A percentile compares a stretch with the other conserved stretches of the same genome.
Conservation (phyloP, 2,888 invertebrate species). For the Napeogenes sylphis region DNA sequence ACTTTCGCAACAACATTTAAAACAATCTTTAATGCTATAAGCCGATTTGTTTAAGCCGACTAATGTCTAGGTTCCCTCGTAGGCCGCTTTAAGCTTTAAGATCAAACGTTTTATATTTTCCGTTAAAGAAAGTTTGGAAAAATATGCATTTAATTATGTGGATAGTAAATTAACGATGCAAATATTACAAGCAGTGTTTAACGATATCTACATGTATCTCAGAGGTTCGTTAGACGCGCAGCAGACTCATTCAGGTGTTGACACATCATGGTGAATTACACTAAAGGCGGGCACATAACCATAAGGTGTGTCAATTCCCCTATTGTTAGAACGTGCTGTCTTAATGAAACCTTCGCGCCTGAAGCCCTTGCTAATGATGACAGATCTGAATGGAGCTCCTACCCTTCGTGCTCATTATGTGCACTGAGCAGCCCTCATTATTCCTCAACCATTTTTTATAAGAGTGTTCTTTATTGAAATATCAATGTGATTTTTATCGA, state of each 20-base stretch:
- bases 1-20: background rate
- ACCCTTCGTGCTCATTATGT: slow-evolving; percentile 64
- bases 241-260: background rate
- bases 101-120: slow-evolving; percentile 1
- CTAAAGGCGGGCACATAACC: slow-evolving; percentile 33
- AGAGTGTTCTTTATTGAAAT: slow-evolving; percentile 19
- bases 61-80: slow-evolving; percentile 1
- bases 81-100: background rate
- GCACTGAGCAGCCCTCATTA: slow-evolving; percentile 59
- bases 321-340: slow-evolving; percentile 41
- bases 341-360: slow-evolving; percentile 68
- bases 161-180: too few species aligned
- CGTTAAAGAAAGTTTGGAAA: too few species aligned
- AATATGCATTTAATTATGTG: too few species aligned
- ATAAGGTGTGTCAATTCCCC: slow-evolving; percentile 44
- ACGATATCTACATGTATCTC: background rate
- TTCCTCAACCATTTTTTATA: slow-evolving; percentile 28
- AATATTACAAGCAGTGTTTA: background rate
- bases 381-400: slow-evolving; percentile 66
- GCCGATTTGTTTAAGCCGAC: slow-evolving; percentile 20
- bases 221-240: background rate
- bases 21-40: slow-evolving; percentile 10
- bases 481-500: slow-evolving; percentile 9
- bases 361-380: slow-evolving; percentile 70
- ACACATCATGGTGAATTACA: slow-evolving; percentile 5